These are phyloP conservation scores for Panthera uncia DNA, from an alignment of 2,113 vertebrate species.

Conservation along the genomic window DNA sequence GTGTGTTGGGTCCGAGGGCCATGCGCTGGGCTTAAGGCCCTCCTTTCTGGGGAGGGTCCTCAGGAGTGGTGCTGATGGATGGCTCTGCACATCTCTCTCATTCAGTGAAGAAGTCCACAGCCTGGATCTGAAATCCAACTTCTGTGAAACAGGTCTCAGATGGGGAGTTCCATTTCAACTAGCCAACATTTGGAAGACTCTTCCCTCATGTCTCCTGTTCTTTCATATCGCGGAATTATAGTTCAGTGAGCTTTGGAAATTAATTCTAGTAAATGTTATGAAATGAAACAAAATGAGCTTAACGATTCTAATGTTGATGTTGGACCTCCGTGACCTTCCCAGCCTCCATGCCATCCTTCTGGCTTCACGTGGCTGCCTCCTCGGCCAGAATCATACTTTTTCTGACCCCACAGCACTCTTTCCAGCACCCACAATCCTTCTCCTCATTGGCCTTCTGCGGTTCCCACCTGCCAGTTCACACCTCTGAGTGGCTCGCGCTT, in stretches of 20 bases:
- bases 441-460: neutral
- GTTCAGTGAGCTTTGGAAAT: neutral
- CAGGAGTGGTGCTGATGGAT: fast-evolving
- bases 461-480: neutral
- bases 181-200: neutral
- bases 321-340: neutral
- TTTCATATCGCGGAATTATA: neutral
- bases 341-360: fast-evolving
- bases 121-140: neutral
- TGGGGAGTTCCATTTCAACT: neutral
- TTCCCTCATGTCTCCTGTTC: neutral
- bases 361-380: neutral
- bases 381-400: fast-evolving
- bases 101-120: neutral
- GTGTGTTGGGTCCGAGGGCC: neutral
- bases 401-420: neutral
- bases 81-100: neutral
- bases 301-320: neutral
- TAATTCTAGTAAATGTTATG: neutral
- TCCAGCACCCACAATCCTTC: neutral
- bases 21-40: fast-evolving
- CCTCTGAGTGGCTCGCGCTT: neutral
- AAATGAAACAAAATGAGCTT: neutral
- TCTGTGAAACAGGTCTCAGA: neutral
- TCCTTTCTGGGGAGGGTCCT: neutral